A percentile compares a stretch with the other conserved stretches of the same genome.
Evolutionary conservation across 2,888 invertebrate genomes (phyloP).

Genomic region (Axea sp.): DNA sequence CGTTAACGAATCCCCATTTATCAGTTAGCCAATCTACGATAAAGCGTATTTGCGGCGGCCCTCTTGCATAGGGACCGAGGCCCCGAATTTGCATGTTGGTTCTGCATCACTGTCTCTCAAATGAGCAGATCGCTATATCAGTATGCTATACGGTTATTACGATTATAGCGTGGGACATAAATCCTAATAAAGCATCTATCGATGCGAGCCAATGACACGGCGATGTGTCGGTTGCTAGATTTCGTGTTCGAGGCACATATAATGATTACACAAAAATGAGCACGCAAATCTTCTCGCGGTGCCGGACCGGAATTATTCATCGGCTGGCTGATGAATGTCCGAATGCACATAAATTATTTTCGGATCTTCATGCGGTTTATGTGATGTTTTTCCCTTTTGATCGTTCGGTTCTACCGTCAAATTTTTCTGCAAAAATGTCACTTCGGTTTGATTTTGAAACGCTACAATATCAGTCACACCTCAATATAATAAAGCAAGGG

Average conservation of each 20-base stretch:
- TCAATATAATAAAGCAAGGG: too few species aligned
- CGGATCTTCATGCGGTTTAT: too few species aligned
- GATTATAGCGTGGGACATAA: slow-evolving; percentile 60
- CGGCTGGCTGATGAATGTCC: slow-evolving; percentile 35
- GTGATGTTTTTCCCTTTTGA: too few species aligned
- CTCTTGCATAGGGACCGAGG: slow-evolving; percentile 24
- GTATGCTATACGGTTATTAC: slow-evolving; percentile 60
- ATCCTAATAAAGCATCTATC: slow-evolving; percentile 62
- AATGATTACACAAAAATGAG: slow-evolving; percentile 40
- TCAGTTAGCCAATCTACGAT: slow-evolving; percentile 54
- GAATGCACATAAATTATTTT: slow-evolving; percentile 42
- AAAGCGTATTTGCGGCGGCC: slow-evolving; percentile 20
- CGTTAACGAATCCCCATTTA: slow-evolving; percentile 62
- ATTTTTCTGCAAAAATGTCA: too few species aligned
- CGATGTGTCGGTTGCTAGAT: slow-evolving; percentile 25
- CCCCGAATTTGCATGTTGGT: slow-evolving; percentile 59
- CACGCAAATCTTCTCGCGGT: slow-evolving; percentile 32
- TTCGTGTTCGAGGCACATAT: slow-evolving; percentile 37
- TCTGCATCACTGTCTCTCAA: slow-evolving; percentile 63
- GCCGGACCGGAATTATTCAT: slow-evolving; percentile 40
- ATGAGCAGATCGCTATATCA: slow-evolving; percentile 58
- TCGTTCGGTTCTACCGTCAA: too few species aligned
- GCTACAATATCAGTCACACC: too few species aligned
- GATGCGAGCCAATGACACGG: slow-evolving; percentile 46
- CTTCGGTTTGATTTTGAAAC: too few species aligned